Percentiles rank a stretch among this genome's conserved stretches.
These are phyloP conservation scores for Lepidocolaptes lacrymiger DNA, from an alignment of 2,797 vertebrate species.

Conservation along the genomic window DNA sequence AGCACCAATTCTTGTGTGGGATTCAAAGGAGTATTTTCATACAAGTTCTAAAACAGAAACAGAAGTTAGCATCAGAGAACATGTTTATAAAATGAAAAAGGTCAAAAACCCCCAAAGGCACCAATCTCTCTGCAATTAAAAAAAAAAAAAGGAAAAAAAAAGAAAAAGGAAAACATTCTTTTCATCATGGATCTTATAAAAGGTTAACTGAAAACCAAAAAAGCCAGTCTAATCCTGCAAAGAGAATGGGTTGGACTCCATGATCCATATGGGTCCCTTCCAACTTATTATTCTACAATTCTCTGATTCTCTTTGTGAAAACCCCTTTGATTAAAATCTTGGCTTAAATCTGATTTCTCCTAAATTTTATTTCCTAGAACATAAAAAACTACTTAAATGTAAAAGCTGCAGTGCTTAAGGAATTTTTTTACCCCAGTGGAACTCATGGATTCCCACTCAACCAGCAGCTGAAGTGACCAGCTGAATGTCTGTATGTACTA, in stretches of 20 bases:
- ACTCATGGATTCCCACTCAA: neutral
- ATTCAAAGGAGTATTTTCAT: constrained; percentile 70
- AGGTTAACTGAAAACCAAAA: neutral
- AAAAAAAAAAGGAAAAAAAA: neutral
- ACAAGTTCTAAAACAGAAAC: constrained; percentile 81
- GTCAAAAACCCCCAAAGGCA: rapidly evolving
- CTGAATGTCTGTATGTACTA: neutral
- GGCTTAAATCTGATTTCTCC: neutral
- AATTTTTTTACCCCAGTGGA: neutral
- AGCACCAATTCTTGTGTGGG: constrained; percentile 80
- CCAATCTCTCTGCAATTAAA: neutral
- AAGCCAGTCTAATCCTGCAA: neutral
- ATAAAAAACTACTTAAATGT: neutral
- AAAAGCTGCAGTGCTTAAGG: neutral
- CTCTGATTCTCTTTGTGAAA: neutral
- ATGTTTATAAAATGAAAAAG: neutral
- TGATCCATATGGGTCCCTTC: neutral
- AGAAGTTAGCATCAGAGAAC: constrained; percentile 39
- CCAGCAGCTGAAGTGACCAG: neutral
- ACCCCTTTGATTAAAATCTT: neutral
- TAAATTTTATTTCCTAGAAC: neutral
- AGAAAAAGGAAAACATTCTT: neutral
- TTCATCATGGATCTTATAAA: neutral
- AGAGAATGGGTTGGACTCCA: neutral
- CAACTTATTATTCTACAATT: neutral